Conservation (phyloP, 2,113 vertebrate genomes). For the Upupa epops region DNA sequence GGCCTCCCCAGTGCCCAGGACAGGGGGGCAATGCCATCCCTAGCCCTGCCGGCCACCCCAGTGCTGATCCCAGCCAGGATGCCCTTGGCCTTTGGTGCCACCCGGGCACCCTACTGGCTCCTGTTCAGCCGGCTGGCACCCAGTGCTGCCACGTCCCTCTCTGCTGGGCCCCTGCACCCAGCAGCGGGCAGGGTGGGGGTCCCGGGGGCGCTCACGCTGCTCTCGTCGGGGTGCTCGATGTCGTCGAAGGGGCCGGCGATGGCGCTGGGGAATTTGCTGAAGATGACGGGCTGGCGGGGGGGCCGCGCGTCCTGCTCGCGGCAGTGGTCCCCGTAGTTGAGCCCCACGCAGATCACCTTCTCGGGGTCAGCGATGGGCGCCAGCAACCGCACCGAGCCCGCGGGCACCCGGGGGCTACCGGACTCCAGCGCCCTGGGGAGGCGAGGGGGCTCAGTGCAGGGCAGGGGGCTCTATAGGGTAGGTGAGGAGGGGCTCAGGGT, state of each 20-base stretch:
- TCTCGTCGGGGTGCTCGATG: conserved; percentile 81
- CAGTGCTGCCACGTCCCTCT: too few relatives aligned
- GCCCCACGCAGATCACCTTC: conserved; percentile 92
- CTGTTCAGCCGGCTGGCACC: too few relatives aligned
- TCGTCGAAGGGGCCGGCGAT: conserved; percentile 87
- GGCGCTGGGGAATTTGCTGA: conserved; percentile 92
- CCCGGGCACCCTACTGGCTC: too few relatives aligned
- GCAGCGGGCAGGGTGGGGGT: too few relatives aligned
- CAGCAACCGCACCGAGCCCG: conserved; percentile 73
- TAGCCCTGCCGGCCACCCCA: too few relatives aligned
- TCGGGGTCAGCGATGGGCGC: conserved; percentile 84
- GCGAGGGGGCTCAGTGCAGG: not conserved
- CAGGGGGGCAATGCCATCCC: too few relatives aligned
- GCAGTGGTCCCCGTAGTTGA: conserved; percentile 95
- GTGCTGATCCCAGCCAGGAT: too few relatives aligned
- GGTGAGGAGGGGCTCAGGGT: too few relatives aligned
- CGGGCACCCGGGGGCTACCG: conserved; percentile 69
- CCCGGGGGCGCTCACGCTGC: conserved; percentile 64
- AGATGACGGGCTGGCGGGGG: conserved; percentile 90
- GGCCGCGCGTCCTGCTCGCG: conserved; percentile 83
- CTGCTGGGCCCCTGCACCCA: too few relatives aligned
- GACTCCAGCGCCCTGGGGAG: conserved; percentile 77
- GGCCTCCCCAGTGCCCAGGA: too few relatives aligned
- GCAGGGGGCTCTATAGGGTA: too few relatives aligned
- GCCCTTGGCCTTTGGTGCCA: too few relatives aligned